Base-by-base conservation (phyloP, 2,797 vertebrate genomes). In the Orientallactaga sibirica region DNA sequence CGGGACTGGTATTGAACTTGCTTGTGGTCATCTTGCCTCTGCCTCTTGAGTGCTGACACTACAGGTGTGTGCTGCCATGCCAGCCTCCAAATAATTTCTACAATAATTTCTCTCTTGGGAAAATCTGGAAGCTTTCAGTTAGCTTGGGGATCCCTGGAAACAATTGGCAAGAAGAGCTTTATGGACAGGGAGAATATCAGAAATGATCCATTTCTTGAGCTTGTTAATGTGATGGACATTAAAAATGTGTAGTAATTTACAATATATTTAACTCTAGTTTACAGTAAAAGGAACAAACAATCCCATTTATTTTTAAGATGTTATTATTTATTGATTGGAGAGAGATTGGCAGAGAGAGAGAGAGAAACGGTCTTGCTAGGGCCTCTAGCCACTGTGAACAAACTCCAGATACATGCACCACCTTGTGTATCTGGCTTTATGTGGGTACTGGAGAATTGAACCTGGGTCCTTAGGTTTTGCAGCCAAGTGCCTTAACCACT, bases 261-360 rank as follows among this genome's bases (percentile, higher is more conserved):
- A 82, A 29, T 19, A 18, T 61, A 80, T 75, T 73, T 41, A 79
- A 62, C 81, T 83, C 80, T 83, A 78, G 33, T 84, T 94, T 93
- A 86, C 93, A 64, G 80, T 84, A 70, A 64, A 80, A 80, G 70
- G 33, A 92, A 37, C 22, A 37, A 62, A 41, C 16, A 37, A 33
- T 86, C 75, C 22, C 29, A 77, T 91, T 71, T 86, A 29, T 73
- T 67, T 14, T 48, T 48, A 48, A 48, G 43, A 48, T 48, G 5
- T 48, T 48, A 48, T 48, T 48, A 48, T 48, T 48, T 48, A 48
- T 48, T 48, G 43, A 48, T 48, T 48, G 43, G 43, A 48, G 43
- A 48, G 43, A 48, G 43, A 48, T 4, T 48, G 43, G 43, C 43
- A 48, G 5, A 48, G 43, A 48, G 43, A 48, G 43, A 48, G 43